Percentiles rank a stretch among this genome's conserved stretches.
phyloP scores from a whole-genome alignment of 2,888 invertebrate genomes.

The Drosophila rellima region DNA sequence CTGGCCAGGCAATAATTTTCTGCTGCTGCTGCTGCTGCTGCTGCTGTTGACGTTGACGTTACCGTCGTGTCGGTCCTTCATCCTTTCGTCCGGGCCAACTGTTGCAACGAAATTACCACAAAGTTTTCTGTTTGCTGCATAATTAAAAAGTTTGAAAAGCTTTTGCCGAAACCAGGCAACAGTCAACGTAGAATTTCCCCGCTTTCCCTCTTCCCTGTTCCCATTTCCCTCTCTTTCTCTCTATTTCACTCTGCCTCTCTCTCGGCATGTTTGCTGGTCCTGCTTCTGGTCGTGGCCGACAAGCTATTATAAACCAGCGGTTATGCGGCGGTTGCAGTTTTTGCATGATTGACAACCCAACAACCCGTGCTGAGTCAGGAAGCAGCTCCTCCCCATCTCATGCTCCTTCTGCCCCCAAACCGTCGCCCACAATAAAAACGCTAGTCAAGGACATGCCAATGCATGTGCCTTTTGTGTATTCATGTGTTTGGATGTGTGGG shows the following conservation, averaged over 20 bases:
- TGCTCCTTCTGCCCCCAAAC: background rate
- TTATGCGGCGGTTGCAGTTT: constrained; percentile 78
- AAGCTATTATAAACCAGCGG: constrained; percentile 75
- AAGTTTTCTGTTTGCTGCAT: constrained; percentile 81
- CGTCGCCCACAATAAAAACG: constrained; percentile 47
- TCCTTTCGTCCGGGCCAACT: constrained; percentile 67
- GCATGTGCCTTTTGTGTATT: constrained; percentile 39
- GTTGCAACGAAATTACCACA: constrained; percentile 80
- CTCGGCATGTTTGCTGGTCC: constrained; percentile 8
- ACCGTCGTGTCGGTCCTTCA: constrained; percentile 50
- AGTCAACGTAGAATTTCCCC: constrained; percentile 33
- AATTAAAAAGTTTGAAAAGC: constrained; percentile 82
- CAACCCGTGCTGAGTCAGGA: constrained; percentile 60
- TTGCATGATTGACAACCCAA: constrained; percentile 79
- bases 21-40: constrained; percentile 46
- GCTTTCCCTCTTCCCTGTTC: background rate
- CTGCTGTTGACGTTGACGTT: constrained; percentile 35
- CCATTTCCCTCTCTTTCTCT: background rate
- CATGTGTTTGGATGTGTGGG: constrained; percentile 21
- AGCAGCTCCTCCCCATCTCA: constrained; percentile 21
- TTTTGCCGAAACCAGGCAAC: constrained; percentile 79
- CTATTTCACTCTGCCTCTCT: background rate
- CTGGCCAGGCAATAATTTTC: constrained; percentile 60
- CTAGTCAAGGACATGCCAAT: constrained; percentile 70
- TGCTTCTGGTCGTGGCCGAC: constrained; percentile 32